Conservation (phyloP, 2,113 vertebrate species). For the Rhabdomys dilectus region DNA sequence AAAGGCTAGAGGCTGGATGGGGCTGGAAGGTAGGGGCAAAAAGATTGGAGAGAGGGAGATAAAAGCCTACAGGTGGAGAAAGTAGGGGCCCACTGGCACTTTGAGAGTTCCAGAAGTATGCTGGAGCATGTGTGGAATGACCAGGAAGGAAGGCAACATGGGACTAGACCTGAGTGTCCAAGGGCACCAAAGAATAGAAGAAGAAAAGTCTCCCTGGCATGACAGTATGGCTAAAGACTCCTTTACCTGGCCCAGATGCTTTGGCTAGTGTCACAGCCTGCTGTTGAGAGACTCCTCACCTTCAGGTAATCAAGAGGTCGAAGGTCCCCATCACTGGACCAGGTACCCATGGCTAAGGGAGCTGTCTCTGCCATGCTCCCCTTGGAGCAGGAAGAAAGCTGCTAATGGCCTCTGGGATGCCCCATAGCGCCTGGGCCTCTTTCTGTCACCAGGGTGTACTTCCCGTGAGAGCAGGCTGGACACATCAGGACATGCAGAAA, state of each 20-base stretch:
- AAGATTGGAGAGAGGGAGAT: background rate
- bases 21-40: background rate
- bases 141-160: background rate
- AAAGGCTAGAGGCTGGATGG: background rate
- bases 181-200: background rate
- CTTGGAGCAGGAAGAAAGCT: background rate
- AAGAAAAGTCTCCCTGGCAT: background rate
- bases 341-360: background rate
- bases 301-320: conserved; percentile 53
- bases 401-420: background rate
- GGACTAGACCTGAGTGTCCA: background rate
- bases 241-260: background rate
- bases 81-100: background rate
- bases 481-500: background rate
- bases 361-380: background rate
- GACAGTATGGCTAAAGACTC: background rate
- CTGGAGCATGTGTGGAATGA: background rate
- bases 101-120: background rate
- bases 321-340: background rate
- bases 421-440: fast-evolving
- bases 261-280: background rate
- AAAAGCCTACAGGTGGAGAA: background rate
- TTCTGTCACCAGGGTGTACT: background rate
- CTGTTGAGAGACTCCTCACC: background rate
- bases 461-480: background rate